Percentiles rank a stretch among this genome's conserved stretches.
phyloP scores from a whole-genome alignment of 2,113 vertebrate species.

The Microtus montanus region DNA sequence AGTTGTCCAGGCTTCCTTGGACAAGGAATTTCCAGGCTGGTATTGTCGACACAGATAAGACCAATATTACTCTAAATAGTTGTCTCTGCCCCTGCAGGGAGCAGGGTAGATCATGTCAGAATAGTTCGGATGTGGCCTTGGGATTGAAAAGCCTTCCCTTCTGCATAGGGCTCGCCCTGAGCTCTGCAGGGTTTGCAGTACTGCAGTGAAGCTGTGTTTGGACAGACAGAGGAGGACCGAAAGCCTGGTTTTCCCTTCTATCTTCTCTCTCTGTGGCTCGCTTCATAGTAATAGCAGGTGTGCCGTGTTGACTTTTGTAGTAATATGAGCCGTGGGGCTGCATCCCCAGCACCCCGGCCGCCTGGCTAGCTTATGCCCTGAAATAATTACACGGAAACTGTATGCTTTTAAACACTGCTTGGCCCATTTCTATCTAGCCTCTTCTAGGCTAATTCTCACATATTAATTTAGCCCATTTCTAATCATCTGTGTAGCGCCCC shows the following conservation, averaged over 20 bases:
- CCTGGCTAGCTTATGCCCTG: too few relatives aligned
- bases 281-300: background rate
- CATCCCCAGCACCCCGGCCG: too few relatives aligned
- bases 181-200: background rate
- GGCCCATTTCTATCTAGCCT: too few relatives aligned
- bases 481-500: too few relatives aligned
- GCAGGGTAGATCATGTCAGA: background rate
- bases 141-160: background rate
- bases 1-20: background rate
- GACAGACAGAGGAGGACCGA: background rate
- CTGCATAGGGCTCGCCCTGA: background rate
- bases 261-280: background rate
- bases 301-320: background rate
- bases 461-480: too few relatives aligned
- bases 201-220: background rate
- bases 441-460: too few relatives aligned
- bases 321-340: too few relatives aligned
- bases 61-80: background rate
- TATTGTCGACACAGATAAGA: background rate
- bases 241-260: background rate
- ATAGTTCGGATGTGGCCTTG: background rate
- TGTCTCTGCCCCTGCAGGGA: background rate
- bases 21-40: background rate
- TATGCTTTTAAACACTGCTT: too few relatives aligned
- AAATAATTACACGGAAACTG: too few relatives aligned